Evolutionary conservation across 92 coral and sea anemone species (phyloP).

Genomic region (Chrysogorgia sp.): DNA sequence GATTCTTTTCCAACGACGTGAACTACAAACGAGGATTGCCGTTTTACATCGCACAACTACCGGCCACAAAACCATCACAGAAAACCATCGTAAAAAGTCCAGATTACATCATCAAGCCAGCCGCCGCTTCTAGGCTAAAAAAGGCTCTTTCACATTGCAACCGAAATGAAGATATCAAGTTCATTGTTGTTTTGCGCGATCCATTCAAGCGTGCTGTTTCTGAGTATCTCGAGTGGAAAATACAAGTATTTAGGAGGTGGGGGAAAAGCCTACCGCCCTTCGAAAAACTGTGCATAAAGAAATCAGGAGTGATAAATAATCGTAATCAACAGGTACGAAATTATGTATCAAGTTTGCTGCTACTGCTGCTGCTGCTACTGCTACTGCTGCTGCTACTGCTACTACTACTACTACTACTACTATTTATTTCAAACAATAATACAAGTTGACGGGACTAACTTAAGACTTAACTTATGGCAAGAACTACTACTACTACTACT

Average conservation of each 20-base stretch:
- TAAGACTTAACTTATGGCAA: too few relatives aligned
- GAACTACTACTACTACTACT: too few relatives aligned
- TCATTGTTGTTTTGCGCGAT: conserved; percentile 5
- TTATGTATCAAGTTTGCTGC: too few relatives aligned
- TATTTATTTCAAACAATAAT: too few relatives aligned
- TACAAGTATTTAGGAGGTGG: neutral
- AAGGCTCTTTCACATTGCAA: neutral
- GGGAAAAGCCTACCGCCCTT: neutral
- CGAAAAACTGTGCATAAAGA: neutral
- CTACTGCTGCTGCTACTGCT: too few relatives aligned
- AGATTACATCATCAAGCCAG: conserved; percentile 10
- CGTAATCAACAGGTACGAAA: neutral
- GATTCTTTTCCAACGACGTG: conserved; percentile 23
- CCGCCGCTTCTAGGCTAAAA: neutral
- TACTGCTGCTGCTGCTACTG: too few relatives aligned
- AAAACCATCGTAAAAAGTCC: conserved; percentile 31
- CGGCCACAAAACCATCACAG: neutral
- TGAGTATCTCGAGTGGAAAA: neutral
- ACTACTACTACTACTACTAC: too few relatives aligned
- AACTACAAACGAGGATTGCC: conserved; percentile 20
- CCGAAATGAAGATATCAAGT: neutral
- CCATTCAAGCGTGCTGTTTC: neutral
- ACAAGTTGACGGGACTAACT: too few relatives aligned
- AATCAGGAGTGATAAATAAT: neutral
- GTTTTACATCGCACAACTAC: conserved; percentile 7